Base-by-base conservation (phyloP, 2,797 vertebrate genomes). In the Paratrypauchen microcephalus region DNA sequence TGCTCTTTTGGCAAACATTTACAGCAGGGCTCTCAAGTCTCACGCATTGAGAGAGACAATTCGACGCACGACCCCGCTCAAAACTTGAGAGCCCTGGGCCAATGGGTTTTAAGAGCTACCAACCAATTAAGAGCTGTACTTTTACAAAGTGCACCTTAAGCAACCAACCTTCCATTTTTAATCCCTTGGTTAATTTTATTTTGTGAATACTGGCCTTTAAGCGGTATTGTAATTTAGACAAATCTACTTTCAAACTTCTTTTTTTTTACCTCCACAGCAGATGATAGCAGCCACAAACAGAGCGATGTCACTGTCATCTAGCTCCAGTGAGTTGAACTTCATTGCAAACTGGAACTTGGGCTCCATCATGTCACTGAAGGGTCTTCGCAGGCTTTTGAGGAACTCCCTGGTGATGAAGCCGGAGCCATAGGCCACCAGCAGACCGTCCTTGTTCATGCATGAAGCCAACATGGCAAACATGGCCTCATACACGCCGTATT, bases 291-390 rank as follows among this genome's bases (percentile, higher is more conserved):
- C 98, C 81, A 99, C 96, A 45, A 99, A 99, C 30, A 99, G 94
- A 48, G 98, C 95, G 63, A 99, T 93, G 75, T 99, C 98, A 0
- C 96, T 97, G 83, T 99, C 98, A 1, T 99, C 96, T 83, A 99
- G 89, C 75, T 97, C 96, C 86, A 99, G 88, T 0, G 95, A 91
- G 0, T 99, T 99, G 86, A 99, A 99, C 89, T 95, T 97, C 95
- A 96, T 97, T 45, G 98, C 97, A 41, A 99, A 99, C 82, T 98
- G 96, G 80, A 99, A 99, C 90, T 99, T 99, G 0, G 97, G 97
- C 81, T 99, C 97, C 95, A 99, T 96, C 92, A 99, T 98, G 18
- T 98, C 97, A 19, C 97, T 97, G 80, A 99, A 97, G 0, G 97
- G 98, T 64, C 96, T 95, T 56, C 98, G 91, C 48, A 99, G 92